Percentiles rank a stretch among this genome's conserved stretches.
Conservation (phyloP, 2,797 vertebrate species). For the Sphenodon punctatus region DNA sequence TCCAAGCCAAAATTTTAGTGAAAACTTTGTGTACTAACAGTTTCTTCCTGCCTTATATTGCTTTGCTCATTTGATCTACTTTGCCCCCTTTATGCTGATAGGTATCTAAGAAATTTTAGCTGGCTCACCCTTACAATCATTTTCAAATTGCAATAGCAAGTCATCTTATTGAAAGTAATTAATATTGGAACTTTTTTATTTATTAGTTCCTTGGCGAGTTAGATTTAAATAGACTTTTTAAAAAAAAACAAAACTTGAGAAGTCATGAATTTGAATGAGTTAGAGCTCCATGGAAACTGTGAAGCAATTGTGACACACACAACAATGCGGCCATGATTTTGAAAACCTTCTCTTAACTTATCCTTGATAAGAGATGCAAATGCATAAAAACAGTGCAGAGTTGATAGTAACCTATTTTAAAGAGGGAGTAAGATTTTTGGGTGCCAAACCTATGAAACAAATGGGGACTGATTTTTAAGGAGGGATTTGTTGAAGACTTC, state of each 20-base stretch:
- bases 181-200: conserved; percentile 36
- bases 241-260: no score
- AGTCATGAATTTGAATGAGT: conserved; percentile 2
- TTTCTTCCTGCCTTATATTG: not conserved
- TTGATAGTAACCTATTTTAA: no score
- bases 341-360: not conserved
- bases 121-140: not conserved
- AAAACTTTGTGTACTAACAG: no score
- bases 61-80: not conserved
- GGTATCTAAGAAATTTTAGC: not conserved
- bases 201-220: conserved; percentile 13
- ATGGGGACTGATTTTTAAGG: no score
- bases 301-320: not conserved
- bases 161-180: conserved; percentile 21
- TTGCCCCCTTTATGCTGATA: not conserved
- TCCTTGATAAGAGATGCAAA: no score
- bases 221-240: conserved; percentile 33
- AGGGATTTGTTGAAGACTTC: no score
- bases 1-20: not conserved
- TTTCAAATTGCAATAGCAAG: not conserved
- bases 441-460: no score
- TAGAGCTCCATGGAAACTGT: not conserved
- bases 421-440: no score
- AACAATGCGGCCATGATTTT: not conserved
- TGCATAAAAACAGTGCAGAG: no score